Percentiles rank a stretch among this genome's conserved stretches.
Evolutionary conservation across 1,140 invertebrate genomes (phyloP).

Genomic region (Nylanderia fulva): DNA sequence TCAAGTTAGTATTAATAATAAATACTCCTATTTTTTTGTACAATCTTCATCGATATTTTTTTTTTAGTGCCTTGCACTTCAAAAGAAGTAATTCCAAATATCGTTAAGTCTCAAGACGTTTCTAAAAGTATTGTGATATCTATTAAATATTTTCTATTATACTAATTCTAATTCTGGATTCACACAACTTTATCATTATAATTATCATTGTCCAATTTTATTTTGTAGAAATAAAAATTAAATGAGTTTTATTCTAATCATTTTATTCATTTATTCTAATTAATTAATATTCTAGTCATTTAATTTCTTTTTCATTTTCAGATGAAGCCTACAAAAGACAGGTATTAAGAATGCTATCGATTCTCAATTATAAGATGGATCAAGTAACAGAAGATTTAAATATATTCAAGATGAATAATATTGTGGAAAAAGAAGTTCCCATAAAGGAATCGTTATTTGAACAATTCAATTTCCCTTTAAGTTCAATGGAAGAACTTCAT

Average conservation of each 20-base stretch:
- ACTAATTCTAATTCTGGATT: conserved; percentile 4
- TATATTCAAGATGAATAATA: background rate
- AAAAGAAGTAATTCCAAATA: background rate
- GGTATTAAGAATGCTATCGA: background rate
- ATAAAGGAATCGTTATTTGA: conserved; percentile 2
- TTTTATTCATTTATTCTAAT: background rate
- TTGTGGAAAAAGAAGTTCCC: background rate
- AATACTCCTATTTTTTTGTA: too few species aligned
- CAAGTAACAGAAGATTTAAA: conserved; percentile 2
- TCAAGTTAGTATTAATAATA: too few species aligned
- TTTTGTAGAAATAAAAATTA: conserved; percentile 1
- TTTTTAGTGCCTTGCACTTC: background rate
- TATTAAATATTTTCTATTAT: background rate
- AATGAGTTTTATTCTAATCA: background rate
- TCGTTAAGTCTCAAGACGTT: background rate
- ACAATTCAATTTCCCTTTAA: background rate
- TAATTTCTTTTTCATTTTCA: background rate
- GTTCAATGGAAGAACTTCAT: too few species aligned
- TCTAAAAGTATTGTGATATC: background rate
- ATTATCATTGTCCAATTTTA: background rate
- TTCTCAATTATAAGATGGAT: conserved; percentile 1
- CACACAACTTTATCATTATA: background rate
- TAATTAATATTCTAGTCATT: too few species aligned
- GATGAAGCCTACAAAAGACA: background rate
- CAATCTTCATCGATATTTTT: background rate